These are phyloP conservation scores for Lamellibrachia columna DNA, from an alignment of 2,888 invertebrate genomes.

Conservation along the genomic window DNA sequence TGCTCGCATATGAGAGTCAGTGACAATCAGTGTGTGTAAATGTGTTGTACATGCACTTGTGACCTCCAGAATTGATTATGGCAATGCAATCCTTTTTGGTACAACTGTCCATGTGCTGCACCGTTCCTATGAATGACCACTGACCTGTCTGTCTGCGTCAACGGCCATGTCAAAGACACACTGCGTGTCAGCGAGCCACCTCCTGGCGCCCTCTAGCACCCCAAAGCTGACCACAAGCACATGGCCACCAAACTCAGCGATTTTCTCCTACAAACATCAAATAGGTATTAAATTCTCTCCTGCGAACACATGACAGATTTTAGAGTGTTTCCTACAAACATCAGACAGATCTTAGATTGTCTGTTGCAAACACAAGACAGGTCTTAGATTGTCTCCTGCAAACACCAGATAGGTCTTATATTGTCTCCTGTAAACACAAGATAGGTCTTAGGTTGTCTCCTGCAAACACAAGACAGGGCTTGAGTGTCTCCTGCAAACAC, in stretches of 20 bases:
- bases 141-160: conserved; percentile 52
- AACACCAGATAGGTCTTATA: background rate
- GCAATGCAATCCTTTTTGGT: no score
- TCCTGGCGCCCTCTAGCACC: conserved; percentile 48
- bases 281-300: no score
- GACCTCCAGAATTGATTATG: no score
- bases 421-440: no score
- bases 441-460: no score
- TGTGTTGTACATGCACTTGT: no score
- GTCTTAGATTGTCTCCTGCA: conserved; percentile 44
- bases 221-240: conserved; percentile 57
- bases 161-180: conserved; percentile 53
- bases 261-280: conserved; percentile 40
- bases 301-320: background rate
- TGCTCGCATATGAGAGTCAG: no score
- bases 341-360: no score
- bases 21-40: no score
- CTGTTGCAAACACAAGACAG: no score
- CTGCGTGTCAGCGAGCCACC: conserved; percentile 54
- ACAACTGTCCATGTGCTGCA: background rate
- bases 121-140: background rate
- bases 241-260: conserved; percentile 41
- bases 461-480: background rate
- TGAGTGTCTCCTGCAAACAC: conserved; percentile 43
- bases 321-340: no score